These are phyloP conservation scores for Lamprotornis superbus DNA, from an alignment of 2,113 vertebrate genomes.

Conservation along the genomic window DNA sequence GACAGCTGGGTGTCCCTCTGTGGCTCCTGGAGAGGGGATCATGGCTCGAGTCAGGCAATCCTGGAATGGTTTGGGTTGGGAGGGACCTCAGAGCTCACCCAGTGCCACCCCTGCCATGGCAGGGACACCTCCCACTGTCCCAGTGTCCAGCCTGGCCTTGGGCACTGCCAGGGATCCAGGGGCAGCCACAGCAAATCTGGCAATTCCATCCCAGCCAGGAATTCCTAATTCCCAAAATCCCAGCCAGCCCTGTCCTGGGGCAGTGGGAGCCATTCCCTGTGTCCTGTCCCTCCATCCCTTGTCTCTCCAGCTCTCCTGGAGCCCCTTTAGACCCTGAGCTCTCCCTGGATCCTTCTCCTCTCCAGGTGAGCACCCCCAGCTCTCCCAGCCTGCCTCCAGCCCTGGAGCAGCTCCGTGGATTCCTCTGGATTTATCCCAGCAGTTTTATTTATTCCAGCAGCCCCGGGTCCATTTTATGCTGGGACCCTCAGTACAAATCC, in stretches of 20 bases:
- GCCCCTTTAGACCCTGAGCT: background rate
- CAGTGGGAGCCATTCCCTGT: background rate
- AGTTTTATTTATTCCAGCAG: background rate
- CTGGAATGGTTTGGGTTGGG: background rate
- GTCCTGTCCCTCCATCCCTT: background rate
- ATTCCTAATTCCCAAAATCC: background rate
- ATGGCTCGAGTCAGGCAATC: rapidly evolving
- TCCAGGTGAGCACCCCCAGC: background rate
- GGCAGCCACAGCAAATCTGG: background rate
- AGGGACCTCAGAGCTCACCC: background rate
- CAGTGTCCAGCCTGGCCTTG: background rate
- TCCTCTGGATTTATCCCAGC: background rate
- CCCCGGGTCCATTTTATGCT: background rate
- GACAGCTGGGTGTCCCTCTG: rapidly evolving
- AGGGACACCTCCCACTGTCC: background rate
- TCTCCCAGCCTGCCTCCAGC: background rate
- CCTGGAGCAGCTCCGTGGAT: background rate
- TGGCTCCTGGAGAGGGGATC: background rate
- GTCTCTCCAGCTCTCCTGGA: background rate
- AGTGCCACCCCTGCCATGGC: background rate
- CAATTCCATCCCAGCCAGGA: background rate
- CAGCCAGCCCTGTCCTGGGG: background rate
- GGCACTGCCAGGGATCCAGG: background rate
- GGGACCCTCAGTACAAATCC: too few species aligned
- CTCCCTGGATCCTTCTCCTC: background rate